Percentiles rank a stretch among this genome's conserved stretches.
These are phyloP conservation scores for Macrotrachela quadricornifera DNA, from an alignment of 1,140 invertebrate genomes.

Conservation along the genomic window DNA sequence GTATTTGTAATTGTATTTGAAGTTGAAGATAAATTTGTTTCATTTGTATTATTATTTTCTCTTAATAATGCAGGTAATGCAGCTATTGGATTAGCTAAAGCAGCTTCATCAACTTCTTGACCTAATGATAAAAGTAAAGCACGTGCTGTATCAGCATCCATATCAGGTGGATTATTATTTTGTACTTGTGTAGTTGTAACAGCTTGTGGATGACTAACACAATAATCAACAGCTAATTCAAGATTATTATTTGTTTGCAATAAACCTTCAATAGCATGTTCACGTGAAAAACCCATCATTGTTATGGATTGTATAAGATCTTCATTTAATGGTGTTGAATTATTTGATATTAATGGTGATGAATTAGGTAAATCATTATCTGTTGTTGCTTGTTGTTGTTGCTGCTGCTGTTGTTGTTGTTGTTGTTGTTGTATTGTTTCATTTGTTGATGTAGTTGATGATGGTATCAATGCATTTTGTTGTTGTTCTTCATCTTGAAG, in stretches of 20 bases:
- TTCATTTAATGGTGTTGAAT: background rate
- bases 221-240: slow-evolving; percentile 61
- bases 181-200: background rate
- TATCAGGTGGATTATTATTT: background rate
- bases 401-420: background rate
- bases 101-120: too few relatives aligned
- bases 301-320: slow-evolving; percentile 39
- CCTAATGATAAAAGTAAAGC: too few relatives aligned
- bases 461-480: background rate
- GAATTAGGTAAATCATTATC: background rate
- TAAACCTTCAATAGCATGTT: slow-evolving; percentile 50
- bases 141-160: background rate
- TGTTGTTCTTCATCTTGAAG: slow-evolving; percentile 36
- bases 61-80: too few relatives aligned
- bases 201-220: background rate
- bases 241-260: slow-evolving; percentile 39
- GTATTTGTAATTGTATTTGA: too few relatives aligned
- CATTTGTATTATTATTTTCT: too few relatives aligned
- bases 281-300: slow-evolving; percentile 62
- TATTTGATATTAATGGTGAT: background rate
- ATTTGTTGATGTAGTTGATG: background rate
- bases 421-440: background rate
- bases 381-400: background rate
- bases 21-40: too few relatives aligned
- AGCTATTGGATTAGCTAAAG: too few relatives aligned